These are phyloP conservation scores for Steinernema feltiae DNA, from an alignment of 1,140 invertebrate genomes.

Conservation along the genomic window DNA sequence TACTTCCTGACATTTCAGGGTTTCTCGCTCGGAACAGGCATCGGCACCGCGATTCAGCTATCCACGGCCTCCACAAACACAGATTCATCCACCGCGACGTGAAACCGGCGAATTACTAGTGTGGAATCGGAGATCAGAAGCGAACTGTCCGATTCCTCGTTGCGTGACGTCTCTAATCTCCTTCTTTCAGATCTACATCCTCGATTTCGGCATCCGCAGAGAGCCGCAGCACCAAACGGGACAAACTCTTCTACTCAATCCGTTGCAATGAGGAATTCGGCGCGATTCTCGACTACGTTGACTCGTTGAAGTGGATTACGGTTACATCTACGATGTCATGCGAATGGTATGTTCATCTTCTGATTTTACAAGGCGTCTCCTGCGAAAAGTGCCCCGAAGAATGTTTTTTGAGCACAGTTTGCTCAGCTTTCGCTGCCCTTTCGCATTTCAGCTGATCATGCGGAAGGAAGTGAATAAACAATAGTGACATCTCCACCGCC, in stretches of 20 bases:
- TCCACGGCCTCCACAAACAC: constrained; percentile 41
- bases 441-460: no score
- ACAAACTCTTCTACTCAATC: constrained; percentile 19
- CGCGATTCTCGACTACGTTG: constrained; percentile 30
- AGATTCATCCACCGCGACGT: constrained; percentile 38
- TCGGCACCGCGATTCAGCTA: constrained; percentile 31
- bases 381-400: no score
- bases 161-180: no score
- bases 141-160: not conserved
- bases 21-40: constrained; percentile 32
- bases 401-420: no score
- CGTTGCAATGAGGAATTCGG: constrained; percentile 8
- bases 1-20: no score
- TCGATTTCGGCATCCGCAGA: constrained; percentile 33
- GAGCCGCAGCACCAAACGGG: constrained; percentile 25
- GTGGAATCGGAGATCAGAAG: constrained; percentile 26
- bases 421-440: no score
- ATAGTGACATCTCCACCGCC: no score
- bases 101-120: constrained; percentile 39
- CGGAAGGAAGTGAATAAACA: no score
- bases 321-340: not conserved
- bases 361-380: no score
- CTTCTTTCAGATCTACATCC: constrained; percentile 32
- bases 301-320: constrained; percentile 1
- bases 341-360: not conserved